Base-by-base conservation (phyloP, 2,797 vertebrate species). In the Melanotaenia trifasciata region DNA sequence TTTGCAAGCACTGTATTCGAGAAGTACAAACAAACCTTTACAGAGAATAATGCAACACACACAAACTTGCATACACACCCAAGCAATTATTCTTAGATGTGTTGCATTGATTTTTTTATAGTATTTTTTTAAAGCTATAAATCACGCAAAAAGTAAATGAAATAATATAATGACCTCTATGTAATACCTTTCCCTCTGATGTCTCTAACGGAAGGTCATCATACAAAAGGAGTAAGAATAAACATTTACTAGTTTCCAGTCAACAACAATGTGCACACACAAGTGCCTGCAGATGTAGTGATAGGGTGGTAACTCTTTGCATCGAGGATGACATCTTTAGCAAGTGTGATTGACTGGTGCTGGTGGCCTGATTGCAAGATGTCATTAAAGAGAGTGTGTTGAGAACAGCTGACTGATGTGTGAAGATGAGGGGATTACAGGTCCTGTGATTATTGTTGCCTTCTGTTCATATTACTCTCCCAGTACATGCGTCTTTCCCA, bases 361-460 rank as follows among this genome's bases (percentile, higher is more conserved):
- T 63, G 74, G 58, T 13, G 58, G 70, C 51, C 59, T 84, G 79
- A 90, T 84, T 89, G 78, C 72, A 79, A 81, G 71, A 76, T 76
- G 80, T 71, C 78, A 76, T 90, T 91, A 87, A 89, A 65, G 11
- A 67, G 24, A 30, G 26, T 72, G 50, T 66, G 71, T 67, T 80
- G 60, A 68, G 70, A 70, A 32, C 45, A 68, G 68, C 22, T 69
- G 81, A 85, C 72, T 85, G 83, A 84, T 84, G 78, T 83, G 76
- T 76, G 74, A 82, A 88, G 78, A 90, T 89, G 80, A 87, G 76
- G 67, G 47, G 87, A 86, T 89, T 87, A 86, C 30, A 72, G 24
- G 67, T 85, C 79, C 54, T 72, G 12, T 59, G 71, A 73, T 65
- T 81, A 70, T 72, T 75, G 76, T 43, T 62, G 26, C 80, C 77